Evolutionary conservation across 2,888 invertebrate genomes (phyloP).

Genomic region (Pristionchus mayeri): DNA sequence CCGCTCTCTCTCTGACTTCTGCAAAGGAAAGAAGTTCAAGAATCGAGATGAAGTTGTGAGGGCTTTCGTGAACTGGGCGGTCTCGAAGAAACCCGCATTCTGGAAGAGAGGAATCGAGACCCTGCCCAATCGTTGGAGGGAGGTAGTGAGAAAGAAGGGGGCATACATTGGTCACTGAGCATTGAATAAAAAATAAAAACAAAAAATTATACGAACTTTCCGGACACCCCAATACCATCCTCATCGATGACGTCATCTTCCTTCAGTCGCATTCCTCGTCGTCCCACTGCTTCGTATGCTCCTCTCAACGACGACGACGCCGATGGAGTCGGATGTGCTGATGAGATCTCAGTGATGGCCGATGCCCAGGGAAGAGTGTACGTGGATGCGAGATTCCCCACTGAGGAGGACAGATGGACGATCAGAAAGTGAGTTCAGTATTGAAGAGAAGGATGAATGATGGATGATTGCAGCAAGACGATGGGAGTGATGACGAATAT

Average conservation of each 20-base stretch:
- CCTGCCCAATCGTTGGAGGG: too few relatives aligned
- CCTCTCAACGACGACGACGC: neutral
- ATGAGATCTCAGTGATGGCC: conserved; percentile 53
- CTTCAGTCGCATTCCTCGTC: conserved; percentile 32
- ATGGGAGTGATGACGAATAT: conserved; percentile 62
- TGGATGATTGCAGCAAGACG: conserved; percentile 51
- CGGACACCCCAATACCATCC: too few relatives aligned
- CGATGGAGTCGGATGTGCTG: conserved; percentile 30
- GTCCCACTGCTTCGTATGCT: neutral
- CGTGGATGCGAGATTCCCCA: conserved; percentile 69
- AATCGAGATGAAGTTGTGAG: too few relatives aligned
- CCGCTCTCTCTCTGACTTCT: too few relatives aligned
- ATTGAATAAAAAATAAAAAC: too few relatives aligned
- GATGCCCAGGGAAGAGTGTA: conserved; percentile 70
- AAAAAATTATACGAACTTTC: too few relatives aligned
- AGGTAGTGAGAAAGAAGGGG: too few relatives aligned
- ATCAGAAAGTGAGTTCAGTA: conserved; percentile 52
- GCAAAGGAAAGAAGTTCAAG: too few relatives aligned
- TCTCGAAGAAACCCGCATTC: too few relatives aligned
- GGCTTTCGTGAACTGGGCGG: too few relatives aligned
- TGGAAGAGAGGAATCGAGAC: too few relatives aligned
- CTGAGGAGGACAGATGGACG: conserved; percentile 47
- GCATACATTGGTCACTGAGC: too few relatives aligned
- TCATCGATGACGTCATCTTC: neutral
- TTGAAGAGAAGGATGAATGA: neutral